phyloP scores from a whole-genome alignment of 2,113 vertebrate genomes.

The Cygnus atratus region DNA sequence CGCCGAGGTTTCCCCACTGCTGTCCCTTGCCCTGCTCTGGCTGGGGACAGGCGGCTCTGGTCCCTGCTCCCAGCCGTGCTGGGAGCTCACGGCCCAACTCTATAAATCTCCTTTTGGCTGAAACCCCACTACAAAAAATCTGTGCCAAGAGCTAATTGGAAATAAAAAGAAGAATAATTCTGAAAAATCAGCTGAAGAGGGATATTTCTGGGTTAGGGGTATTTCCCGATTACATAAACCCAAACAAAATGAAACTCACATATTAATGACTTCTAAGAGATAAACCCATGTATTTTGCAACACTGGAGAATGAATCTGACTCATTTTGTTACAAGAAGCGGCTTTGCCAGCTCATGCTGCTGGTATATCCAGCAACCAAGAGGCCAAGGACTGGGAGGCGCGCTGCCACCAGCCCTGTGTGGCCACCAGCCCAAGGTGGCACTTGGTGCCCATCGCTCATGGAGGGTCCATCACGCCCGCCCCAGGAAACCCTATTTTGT shows the following conservation, averaged over 20 bases:
- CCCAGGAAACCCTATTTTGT: neutral
- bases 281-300: neutral
- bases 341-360: neutral
- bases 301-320: neutral
- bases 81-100: neutral
- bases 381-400: neutral
- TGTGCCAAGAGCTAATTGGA: neutral
- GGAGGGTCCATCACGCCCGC: fast-evolving
- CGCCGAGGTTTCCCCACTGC: neutral
- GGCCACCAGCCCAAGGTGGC: too few relatives aligned
- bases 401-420: fast-evolving
- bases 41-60: neutral
- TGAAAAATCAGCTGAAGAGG: neutral
- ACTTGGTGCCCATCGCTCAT: fast-evolving
- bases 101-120: neutral
- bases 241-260: neutral
- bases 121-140: neutral
- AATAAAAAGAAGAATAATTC: neutral
- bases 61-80: neutral
- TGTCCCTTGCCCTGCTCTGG: too few relatives aligned
- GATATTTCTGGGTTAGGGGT: neutral
- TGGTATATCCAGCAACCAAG: neutral
- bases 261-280: neutral
- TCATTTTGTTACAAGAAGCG: neutral
- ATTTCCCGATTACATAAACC: neutral